Percentiles rank a stretch among this genome's conserved stretches.
Evolutionary conservation across 2,113 vertebrate genomes (phyloP).

Genomic region (Seriola aureovittata): DNA sequence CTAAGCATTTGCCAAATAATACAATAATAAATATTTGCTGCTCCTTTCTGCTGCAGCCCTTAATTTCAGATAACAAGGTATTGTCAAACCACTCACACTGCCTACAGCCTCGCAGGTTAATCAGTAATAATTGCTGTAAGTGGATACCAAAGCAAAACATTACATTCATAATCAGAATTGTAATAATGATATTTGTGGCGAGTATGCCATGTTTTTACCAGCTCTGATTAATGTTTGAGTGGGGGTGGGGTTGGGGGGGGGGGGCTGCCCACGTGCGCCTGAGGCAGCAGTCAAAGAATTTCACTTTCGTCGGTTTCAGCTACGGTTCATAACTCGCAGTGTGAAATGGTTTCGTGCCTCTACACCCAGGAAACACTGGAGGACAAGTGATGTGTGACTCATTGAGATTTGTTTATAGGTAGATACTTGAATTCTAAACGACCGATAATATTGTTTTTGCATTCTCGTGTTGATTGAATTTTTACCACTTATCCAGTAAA

Average conservation of each 20-base stretch:
- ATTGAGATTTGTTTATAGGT: neutral
- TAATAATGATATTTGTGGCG: conserved; percentile 84
- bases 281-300: conserved; percentile 14
- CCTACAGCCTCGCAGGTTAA: conserved; percentile 80
- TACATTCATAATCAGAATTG: conserved; percentile 83
- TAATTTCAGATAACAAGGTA: conserved; percentile 79
- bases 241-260: too few relatives aligned
- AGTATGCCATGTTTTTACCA: neutral
- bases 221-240: neutral
- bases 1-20: neutral
- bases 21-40: conserved; percentile 57
- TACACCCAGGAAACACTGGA: neutral
- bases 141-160: conserved; percentile 86
- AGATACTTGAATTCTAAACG: neutral
- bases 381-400: neutral
- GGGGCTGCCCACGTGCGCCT: neutral
- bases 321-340: neutral
- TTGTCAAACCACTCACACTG: conserved; percentile 83
- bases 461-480: neutral
- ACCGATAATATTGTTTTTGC: neutral
- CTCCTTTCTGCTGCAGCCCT: conserved; percentile 71
- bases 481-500: neutral
- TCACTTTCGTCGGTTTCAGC: conserved; percentile 27
- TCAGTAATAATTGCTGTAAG: conserved; percentile 78
- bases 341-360: neutral